Conservation (phyloP, 2,113 vertebrate species). For the Glaucomys volans region DNA sequence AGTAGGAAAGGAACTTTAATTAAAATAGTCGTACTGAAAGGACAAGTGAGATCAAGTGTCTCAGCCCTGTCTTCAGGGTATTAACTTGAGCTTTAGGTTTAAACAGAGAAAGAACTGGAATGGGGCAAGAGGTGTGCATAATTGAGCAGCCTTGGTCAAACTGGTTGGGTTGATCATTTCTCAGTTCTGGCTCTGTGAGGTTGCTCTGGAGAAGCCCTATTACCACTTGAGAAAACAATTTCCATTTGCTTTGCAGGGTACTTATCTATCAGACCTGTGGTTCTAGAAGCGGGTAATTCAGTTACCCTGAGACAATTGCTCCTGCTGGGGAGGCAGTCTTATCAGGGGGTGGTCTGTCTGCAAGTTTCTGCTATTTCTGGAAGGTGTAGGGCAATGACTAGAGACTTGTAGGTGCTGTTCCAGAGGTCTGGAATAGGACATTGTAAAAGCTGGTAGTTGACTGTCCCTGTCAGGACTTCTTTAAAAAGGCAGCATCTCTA, state of each 20-base stretch:
- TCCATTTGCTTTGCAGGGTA: neutral
- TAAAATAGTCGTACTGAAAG: neutral
- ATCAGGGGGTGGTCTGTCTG: neutral
- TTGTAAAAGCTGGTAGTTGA: neutral
- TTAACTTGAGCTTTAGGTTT: neutral
- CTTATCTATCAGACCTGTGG: neutral
- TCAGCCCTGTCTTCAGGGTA: neutral
- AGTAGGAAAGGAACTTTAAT: neutral
- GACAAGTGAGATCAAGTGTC: neutral
- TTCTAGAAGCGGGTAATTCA: neutral
- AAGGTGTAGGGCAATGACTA: neutral
- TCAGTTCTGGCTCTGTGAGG: neutral
- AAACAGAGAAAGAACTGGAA: neutral
- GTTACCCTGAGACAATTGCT: neutral
- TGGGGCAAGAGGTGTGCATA: neutral
- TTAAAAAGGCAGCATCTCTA: neutral
- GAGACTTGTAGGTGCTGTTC: neutral
- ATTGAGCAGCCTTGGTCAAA: neutral
- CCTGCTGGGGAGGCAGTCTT: neutral
- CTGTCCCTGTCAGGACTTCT: neutral
- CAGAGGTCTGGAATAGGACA: neutral
- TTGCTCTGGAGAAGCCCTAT: neutral
- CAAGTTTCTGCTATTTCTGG: neutral
- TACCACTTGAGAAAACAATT: neutral
- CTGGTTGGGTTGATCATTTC: neutral